Conservation (phyloP, 37 sponge, comb jelly and placozoan genomes). For the Haliclona indistincta region DNA sequence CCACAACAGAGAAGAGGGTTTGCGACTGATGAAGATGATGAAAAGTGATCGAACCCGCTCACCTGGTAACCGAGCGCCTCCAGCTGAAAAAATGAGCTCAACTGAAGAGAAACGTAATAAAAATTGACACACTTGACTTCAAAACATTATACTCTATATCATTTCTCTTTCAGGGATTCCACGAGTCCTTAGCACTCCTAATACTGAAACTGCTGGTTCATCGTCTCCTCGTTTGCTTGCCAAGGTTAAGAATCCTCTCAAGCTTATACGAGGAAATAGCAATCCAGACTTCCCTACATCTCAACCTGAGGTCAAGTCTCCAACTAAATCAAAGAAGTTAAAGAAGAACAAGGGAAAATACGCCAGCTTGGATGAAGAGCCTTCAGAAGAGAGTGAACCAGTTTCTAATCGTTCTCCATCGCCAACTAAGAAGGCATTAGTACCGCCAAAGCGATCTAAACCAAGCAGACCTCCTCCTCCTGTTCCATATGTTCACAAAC, state of each 20-base stretch:
- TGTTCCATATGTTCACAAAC: not conserved
- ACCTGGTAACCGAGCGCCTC: too few species aligned
- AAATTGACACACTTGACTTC: too few species aligned
- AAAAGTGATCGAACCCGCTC: too few species aligned
- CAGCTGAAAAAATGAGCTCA: too few species aligned
- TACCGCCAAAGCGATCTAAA: not conserved
- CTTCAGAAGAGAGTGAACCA: not conserved
- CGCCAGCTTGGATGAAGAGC: not conserved
- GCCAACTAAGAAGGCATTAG: conserved; percentile 5
- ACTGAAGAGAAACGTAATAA: too few species aligned
- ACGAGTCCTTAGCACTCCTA: too few species aligned
- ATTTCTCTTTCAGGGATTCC: too few species aligned
- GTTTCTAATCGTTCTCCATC: not conserved
- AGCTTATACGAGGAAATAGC: not conserved
- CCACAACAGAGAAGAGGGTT: conserved; percentile 43
- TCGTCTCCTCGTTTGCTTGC: not conserved
- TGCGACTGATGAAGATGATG: conserved; percentile 29
- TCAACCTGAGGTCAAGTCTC: too few species aligned
- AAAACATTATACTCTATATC: too few species aligned
- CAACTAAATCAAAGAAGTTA: not conserved
- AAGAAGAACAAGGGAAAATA: not conserved
- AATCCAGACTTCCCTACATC: too few species aligned
- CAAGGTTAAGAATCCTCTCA: not conserved
- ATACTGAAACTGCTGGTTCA: too few species aligned
- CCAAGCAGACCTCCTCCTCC: not conserved